phyloP scores from a whole-genome alignment of 2,888 invertebrate species.

The Drosophila macrospina region DNA sequence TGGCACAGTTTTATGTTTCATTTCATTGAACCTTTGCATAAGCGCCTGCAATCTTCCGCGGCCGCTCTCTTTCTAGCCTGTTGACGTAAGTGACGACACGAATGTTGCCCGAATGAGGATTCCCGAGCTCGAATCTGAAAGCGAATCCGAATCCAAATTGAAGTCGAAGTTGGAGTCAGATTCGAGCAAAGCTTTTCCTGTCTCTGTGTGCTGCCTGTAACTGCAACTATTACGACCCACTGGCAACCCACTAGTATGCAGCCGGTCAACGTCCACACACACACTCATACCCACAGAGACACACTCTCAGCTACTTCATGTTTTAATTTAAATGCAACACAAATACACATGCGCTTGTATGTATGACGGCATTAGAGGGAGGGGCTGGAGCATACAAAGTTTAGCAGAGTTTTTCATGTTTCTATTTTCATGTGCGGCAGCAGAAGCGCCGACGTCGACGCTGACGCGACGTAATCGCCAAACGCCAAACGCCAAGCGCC shows the following conservation, averaged over 20 bases:
- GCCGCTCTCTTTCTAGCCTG: conserved; percentile 64
- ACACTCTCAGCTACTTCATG: conserved; percentile 21
- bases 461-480: conserved; percentile 13
- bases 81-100: conserved; percentile 56
- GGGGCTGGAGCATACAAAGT: conserved; percentile 25
- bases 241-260: conserved; percentile 10
- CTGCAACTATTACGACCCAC: conserved; percentile 35
- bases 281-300: conserved; percentile 18
- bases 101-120: conserved; percentile 30
- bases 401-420: conserved; percentile 35
- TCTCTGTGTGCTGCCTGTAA: conserved; percentile 20
- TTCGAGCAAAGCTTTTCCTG: conserved; percentile 46
- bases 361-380: conserved; percentile 4
- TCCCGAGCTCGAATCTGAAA: conserved; percentile 19
- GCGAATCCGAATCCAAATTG: conserved; percentile 12
- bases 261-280: conserved; percentile 69
- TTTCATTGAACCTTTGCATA: conserved; percentile 69
- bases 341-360: conserved; percentile 8
- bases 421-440: conserved; percentile 51
- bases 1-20: conserved; percentile 69
- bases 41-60: conserved; percentile 62
- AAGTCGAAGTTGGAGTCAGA: conserved; percentile 26
- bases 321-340: conserved; percentile 43
- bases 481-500: conserved; percentile 11
- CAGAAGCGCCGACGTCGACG: conserved; percentile 22